Conservation (phyloP, 1,140 invertebrate species). For the Drosophila arizonae region DNA sequence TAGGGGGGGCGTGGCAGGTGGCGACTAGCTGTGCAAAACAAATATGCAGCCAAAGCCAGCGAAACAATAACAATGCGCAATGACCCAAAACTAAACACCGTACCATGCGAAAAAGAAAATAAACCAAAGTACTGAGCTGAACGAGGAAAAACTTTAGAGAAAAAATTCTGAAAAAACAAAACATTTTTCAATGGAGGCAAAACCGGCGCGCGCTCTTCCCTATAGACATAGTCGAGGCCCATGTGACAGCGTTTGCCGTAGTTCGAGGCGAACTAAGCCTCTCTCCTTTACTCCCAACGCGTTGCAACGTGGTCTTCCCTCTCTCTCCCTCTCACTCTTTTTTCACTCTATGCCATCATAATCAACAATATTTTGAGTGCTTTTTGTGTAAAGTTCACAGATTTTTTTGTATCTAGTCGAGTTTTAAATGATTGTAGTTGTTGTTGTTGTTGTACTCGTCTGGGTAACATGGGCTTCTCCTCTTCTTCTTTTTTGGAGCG, state of each 20-base stretch:
- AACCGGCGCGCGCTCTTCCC: conserved; percentile 2
- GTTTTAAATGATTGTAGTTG: conserved; percentile 25
- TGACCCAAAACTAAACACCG: conserved; percentile 79
- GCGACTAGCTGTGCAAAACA: conserved; percentile 53
- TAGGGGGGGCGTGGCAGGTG: neutral
- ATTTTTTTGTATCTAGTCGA: conserved; percentile 50
- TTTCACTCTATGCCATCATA: conserved; percentile 46
- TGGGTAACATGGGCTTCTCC: conserved; percentile 24
- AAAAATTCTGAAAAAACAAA: neutral
- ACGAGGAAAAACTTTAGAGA: conserved; percentile 17
- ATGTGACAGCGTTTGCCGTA: conserved; percentile 5
- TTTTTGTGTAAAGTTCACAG: conserved; percentile 72
- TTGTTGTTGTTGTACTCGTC: conserved; percentile 23
- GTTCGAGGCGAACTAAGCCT: conserved; percentile 1
- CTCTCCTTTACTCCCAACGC: neutral
- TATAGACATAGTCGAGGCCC: conserved; percentile 29
- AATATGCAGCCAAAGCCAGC: conserved; percentile 66
- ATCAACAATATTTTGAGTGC: conserved; percentile 80
- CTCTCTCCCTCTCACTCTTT: neutral
- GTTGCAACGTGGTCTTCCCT: too few species aligned
- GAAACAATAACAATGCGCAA: conserved; percentile 78
- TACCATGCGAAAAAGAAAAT: conserved; percentile 15
- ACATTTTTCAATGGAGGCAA: conserved; percentile 30
- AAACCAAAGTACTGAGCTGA: neutral
- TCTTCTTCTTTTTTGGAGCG: conserved; percentile 19